phyloP scores from a whole-genome alignment of 2,797 vertebrate species.

The Eidolon dupreanum region DNA sequence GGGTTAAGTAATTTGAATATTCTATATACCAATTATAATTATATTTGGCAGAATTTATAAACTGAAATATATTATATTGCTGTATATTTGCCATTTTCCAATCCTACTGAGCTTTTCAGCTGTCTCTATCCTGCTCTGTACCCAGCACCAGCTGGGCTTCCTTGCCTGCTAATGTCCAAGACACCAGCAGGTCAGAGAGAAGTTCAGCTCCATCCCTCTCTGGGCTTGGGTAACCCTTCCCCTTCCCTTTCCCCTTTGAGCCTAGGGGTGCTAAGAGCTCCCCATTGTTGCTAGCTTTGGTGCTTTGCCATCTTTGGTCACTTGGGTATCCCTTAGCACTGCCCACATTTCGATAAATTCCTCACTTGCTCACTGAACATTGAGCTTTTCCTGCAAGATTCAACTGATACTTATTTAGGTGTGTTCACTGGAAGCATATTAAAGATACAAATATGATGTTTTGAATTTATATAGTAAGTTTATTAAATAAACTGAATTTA shows the following conservation, averaged over 20 bases:
- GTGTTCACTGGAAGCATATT: neutral
- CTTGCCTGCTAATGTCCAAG: neutral
- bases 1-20: neutral
- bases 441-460: neutral
- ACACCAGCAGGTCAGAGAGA: neutral
- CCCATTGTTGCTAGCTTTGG: neutral
- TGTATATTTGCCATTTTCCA: neutral
- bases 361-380: neutral
- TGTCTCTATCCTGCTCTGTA: neutral
- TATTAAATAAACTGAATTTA: neutral
- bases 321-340: neutral
- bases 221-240: neutral
- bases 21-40: neutral
- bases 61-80: neutral
- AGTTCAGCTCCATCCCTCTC: neutral
- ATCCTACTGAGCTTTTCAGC: neutral
- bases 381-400: neutral
- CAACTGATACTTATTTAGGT: neutral
- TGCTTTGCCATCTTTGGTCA: neutral
- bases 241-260: neutral
- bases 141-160: neutral
- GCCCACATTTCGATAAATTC: neutral
- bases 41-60: neutral
- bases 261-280: neutral
- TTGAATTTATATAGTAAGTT: neutral